Percentiles rank a stretch among this genome's conserved stretches.
Evolutionary conservation across 2,797 vertebrate species (phyloP).

Genomic region (Smutsia gigantea): DNA sequence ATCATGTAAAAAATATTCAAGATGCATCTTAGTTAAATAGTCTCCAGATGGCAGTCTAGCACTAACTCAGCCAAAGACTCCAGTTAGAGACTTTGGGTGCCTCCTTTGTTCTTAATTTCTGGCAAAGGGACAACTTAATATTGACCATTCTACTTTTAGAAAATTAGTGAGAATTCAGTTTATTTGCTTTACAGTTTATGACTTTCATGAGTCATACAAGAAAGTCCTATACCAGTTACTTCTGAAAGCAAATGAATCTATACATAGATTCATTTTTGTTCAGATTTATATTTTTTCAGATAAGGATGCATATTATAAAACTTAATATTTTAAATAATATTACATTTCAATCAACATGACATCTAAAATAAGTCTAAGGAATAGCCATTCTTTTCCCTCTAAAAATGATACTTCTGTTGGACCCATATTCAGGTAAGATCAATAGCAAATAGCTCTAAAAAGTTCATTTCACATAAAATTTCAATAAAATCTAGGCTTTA

Average conservation of each 20-base stretch:
- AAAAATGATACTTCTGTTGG: neutral
- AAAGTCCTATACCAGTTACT: neutral
- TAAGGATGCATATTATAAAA: neutral
- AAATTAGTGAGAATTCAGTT: neutral
- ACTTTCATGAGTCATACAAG: neutral
- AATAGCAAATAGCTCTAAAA: neutral
- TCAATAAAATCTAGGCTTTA: neutral
- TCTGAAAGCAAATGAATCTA: neutral
- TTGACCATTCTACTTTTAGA: neutral
- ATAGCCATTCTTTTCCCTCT: neutral
- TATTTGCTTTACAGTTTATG: neutral
- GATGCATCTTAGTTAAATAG: neutral
- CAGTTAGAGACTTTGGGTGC: neutral
- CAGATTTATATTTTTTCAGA: neutral
- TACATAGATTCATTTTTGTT: neutral
- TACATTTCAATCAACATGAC: neutral
- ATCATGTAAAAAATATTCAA: neutral
- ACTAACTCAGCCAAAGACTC: neutral
- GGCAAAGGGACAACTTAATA: neutral
- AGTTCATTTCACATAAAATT: neutral
- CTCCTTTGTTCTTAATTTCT: neutral
- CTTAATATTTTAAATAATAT: neutral
- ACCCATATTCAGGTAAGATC: neutral
- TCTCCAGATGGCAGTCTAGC: slow-evolving; percentile 41
- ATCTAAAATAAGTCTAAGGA: neutral